Base-by-base conservation (phyloP, 2,113 vertebrate species). In the Helogale parvula region DNA sequence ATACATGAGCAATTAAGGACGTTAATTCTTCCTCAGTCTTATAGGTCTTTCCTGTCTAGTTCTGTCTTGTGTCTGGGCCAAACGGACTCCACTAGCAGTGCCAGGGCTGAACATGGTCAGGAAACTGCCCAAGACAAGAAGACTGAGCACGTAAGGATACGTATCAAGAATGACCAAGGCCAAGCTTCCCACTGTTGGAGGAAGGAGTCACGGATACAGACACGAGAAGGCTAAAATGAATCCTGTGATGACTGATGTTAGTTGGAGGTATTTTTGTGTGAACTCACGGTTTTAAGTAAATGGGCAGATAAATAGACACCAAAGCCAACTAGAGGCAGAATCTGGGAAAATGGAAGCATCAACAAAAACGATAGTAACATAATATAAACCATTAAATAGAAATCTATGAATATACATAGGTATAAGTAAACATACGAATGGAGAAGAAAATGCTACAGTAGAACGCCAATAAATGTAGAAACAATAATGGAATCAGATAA, bases 41-140 rank as follows among this genome's bases (percentile, higher is more conserved):
- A 1, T 14, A 71, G 38, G 15, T 52, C 79, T 41, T 83, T 60
- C 27, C 33, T 66, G 54, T 52, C 38, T 65, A 31, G 3, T 50
- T 71, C 23, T 29, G 25, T 15, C 16, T 74, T 14, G 27, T 91
- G 79, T 52, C 88, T 80, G 88, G 81, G 63, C 50, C 33, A 69
- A 33, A 21, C 6, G 9, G 38, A 69, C 85, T 95, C 0, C 0
- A 21, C 72, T 16, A 2, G 38, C 33, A 17, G 27, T 27, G 27
- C 21, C 89, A 80, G 3, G 21, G 17, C 13, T 11, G 10, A 71
- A 57, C 17, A 8, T 31, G 45, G 33, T 68, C 4, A 35, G 52
- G 15, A 63, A 50, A 74, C 23, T 41, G 50, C 57, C 69, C 33
- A 33, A 60, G 21, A 80, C 25, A 35, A 82, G 66, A 50, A 63